Base-by-base conservation (phyloP, 1,140 invertebrate genomes). In the Triops longicaudatus region DNA sequence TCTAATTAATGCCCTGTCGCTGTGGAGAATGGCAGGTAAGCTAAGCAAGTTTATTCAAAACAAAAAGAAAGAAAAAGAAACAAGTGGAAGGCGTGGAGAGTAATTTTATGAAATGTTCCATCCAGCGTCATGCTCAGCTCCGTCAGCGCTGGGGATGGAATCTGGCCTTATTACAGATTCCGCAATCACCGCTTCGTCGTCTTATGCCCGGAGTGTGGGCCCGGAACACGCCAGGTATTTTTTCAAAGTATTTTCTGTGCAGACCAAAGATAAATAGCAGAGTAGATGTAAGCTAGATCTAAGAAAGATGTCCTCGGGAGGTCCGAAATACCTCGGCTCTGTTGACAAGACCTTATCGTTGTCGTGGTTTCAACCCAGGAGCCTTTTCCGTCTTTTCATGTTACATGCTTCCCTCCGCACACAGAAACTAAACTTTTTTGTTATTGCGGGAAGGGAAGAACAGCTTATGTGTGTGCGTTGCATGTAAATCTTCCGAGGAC, bases 211-310 rank as follows among this genome's bases (percentile, higher is more conserved):
- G 63, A 87, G 85, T 78, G 88, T 89, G 73, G 89, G 88, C 31
- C 88, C 89, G 17, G 86, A 87, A 79, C 86, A 87, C 82, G 88
- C 86, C 80, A 86, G 89, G 88, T 90, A 86, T 83, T 83, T 76
- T 78, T 22, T 17, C 26, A 17, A 63, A 63, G 72, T 17, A 31
- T 17, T 72, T 74, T 72, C 6, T 79, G 11, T 17, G 37, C 75
- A 75, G n/a, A 74, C 0, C 6, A 26, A 43, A 75, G 74, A 22
- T 63, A 22, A 22, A 22, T 22, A 9, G 50, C n/a, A 63, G 17
- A 0, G n/a, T 6, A 22, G 50, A 22, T 63, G 17, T 63, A n/a
- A 37, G 31, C 31, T 37, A 37, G 31, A 37, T 7, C 31, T 37
- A 37, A 37, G 31, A 37, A 37, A 37, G 31, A 37, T 37, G 31